These are phyloP conservation scores for Tadarida brasiliensis DNA, from an alignment of 2,797 vertebrate genomes.

Conservation along the genomic window DNA sequence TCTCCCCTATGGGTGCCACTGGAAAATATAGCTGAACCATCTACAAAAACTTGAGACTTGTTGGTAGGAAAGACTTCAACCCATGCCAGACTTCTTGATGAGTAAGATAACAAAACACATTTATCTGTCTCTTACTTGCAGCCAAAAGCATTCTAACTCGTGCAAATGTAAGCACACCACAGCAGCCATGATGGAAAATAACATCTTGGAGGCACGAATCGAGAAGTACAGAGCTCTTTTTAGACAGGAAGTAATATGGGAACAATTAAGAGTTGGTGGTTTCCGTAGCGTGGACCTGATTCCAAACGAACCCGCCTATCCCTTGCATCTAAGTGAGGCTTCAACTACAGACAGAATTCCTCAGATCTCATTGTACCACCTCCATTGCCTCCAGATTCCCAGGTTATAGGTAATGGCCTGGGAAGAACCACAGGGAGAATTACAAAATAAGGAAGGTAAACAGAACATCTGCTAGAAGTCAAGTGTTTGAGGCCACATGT, in stretches of 20 bases:
- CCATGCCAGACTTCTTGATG: neutral
- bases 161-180: neutral
- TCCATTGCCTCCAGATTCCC: neutral
- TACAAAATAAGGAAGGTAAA: conserved; percentile 66
- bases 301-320: neutral
- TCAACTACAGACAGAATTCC: neutral
- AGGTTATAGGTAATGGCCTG: conserved; percentile 26
- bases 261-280: neutral
- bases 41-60: neutral
- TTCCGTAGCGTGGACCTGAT: neutral
- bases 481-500: conserved; percentile 74
- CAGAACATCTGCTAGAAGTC: conserved; percentile 63
- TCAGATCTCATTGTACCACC: neutral
- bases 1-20: neutral
- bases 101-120: neutral
- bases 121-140: neutral
- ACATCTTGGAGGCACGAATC: neutral
- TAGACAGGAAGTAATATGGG: neutral
- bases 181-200: neutral
- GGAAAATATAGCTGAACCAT: neutral
- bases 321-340: neutral
- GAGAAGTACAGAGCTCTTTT: neutral
- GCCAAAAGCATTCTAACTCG: neutral
- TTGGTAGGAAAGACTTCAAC: neutral
- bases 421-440: conserved; percentile 67